Base-by-base conservation (phyloP, 2,888 invertebrate genomes). In the Tineola bisselliella region DNA sequence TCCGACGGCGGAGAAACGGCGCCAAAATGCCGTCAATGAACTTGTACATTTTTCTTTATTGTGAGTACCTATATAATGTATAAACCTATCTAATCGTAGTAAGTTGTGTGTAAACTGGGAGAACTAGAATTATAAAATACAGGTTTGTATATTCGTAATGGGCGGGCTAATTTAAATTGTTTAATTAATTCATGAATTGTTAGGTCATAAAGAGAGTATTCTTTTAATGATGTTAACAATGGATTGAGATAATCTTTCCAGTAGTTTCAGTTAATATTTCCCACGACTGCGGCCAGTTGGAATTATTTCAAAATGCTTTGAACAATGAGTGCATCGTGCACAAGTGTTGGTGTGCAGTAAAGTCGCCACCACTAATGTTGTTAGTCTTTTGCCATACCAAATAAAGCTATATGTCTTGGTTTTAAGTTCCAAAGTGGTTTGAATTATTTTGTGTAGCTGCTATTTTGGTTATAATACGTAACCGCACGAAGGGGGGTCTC, bases 251-350 rank as follows among this genome's bases (percentile, higher is more conserved):
- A 31, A 38, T 38, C 38, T 48, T 48, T 48, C 48, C n/a, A 48
- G 8, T 38, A 12, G 38, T 38, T 48, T 48, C 48, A 10, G 15
- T 48, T 48, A 15, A 15, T 12, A 15, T 10, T 82, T 83, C 82
- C 81, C 81, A 83, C 81, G 82, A 76, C 75, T 73, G 70, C 76
- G 25, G 25, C 25, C 54, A 54, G 48, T 79, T 79, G 72, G 72
- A 69, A 77, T 77, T 78, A 81, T 78, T 81, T 81, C 75, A 77
- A 81, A 78, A 77, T 75, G 76, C 73, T 38, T 44, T 74, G 75
- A 79, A 81, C 82, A 82, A 82, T 83, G 79, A 81, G 73, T 77
- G 77, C 75, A 76, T 67, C 69, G 66, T 54, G 54, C 54, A 54
- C 54, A 25, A 54, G 54, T 54, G 54, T 54, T 69, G 18, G 54